Evolutionary conservation across 2,888 invertebrate species (phyloP).

Genomic region (Athetis lepigone): DNA sequence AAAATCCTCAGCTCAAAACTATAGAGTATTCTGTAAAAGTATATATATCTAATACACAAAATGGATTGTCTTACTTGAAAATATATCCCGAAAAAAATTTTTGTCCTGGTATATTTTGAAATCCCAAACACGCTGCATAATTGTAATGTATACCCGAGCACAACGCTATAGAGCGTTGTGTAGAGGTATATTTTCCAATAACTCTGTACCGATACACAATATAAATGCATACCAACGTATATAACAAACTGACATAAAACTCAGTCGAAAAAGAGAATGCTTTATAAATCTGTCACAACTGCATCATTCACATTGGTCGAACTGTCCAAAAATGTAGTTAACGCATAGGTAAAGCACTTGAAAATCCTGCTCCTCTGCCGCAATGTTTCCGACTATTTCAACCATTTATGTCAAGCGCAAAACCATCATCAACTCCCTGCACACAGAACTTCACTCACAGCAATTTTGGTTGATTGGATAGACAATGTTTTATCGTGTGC

Average conservation of each 20-base stretch:
- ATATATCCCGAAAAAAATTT: too few species aligned
- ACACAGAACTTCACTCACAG: not conserved
- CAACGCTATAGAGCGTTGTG: too few species aligned
- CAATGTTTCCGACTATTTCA: conserved; percentile 6
- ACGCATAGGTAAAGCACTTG: not conserved
- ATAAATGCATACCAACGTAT: not conserved
- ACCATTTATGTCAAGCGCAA: conserved; percentile 2
- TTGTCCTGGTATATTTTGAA: too few species aligned
- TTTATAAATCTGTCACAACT: not conserved
- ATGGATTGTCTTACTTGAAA: too few species aligned
- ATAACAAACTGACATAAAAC: not conserved
- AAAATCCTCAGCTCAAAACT: too few species aligned
- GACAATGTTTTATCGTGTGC: not conserved
- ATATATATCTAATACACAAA: too few species aligned
- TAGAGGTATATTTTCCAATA: too few species aligned
- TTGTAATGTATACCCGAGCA: too few species aligned
- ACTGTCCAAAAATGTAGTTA: too few species aligned
- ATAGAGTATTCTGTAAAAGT: too few species aligned
- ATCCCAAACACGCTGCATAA: too few species aligned
- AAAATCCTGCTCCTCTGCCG: not conserved
- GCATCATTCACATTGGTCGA: not conserved
- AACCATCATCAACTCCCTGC: not conserved
- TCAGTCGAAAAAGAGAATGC: not conserved
- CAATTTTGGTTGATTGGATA: conserved; percentile 14
- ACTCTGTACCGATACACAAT: too few species aligned